Base-by-base conservation (phyloP, 2,797 vertebrate species). In the Myripristis murdjan region DNA sequence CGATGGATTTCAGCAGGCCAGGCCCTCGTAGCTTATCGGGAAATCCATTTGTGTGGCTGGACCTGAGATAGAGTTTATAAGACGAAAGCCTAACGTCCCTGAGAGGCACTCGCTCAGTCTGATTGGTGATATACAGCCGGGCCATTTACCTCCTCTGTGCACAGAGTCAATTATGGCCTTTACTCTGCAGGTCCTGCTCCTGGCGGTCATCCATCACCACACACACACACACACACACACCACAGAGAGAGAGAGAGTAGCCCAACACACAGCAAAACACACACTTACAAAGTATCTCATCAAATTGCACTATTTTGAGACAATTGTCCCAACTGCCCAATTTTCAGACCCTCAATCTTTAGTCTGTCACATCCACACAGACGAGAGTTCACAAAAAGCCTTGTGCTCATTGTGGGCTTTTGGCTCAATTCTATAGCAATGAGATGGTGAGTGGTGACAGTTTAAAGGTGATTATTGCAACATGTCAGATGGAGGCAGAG, bases 21-120 rank as follows among this genome's bases (percentile, higher is more conserved):
- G 12, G 31, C 35, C 49, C 48, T 71, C 47, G 1, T 33, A 64
- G 61, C 49, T 83, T 80, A 81, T 85, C 63, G 65, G 28, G 31
- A 87, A 80, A 82, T 82, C 74, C 48, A 54, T 85, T 83, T 83
- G 58, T 69, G 61, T 52, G 71, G 56, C 37, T 5, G 12, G n/a
- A 39, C 12, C 10, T n/a, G 74, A 75, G 52, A 52, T 73, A 31
- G 73, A 66, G 70, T 85, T 84, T 64, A 80, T 71, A 70, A 70
- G 83, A 69, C 59, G 61, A 77, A 75, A 75, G 60, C 61, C 49
- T n/a, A 48, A 51, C 71, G 61, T 57, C 79, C 65, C 67, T n/a
- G 18, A 79, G 64, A 80, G 74, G 35, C 61, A 62, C 48, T 9
- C 6, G 23, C 63, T 79, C 47, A 55, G 41, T 73, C 43, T 3